Conservation (phyloP, 1,140 invertebrate species). For the Telenomus remus region DNA sequence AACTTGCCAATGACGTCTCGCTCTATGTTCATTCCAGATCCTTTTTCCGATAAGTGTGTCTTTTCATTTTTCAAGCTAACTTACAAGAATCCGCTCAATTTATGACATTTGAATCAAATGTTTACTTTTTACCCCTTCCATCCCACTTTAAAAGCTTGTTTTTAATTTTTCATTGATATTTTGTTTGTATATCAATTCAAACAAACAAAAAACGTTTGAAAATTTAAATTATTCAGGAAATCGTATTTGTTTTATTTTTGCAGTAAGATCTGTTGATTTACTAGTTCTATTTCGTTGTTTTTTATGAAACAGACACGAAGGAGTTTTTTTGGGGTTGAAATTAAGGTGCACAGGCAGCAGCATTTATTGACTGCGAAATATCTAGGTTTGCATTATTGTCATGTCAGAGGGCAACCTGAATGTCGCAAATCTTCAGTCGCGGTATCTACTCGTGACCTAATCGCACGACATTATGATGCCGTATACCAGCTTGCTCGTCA, state of each 20-base stretch:
- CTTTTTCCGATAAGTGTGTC: conserved; percentile 4
- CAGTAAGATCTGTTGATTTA: background rate
- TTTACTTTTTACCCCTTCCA: too few relatives aligned
- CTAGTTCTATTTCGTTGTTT: background rate
- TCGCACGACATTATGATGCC: conserved; percentile 49
- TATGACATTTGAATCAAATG: background rate
- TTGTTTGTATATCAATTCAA: too few relatives aligned
- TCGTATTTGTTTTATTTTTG: too few relatives aligned
- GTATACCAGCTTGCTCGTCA: conserved; percentile 49
- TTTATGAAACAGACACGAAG: background rate
- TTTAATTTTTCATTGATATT: too few relatives aligned
- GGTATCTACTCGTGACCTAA: conserved; percentile 54
- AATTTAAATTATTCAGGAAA: too few relatives aligned
- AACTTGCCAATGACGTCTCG: conserved; percentile 25
- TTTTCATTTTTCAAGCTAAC: conserved; percentile 1
- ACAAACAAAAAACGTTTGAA: too few relatives aligned
- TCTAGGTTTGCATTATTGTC: conserved; percentile 48
- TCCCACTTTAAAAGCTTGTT: too few relatives aligned
- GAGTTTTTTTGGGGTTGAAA: conserved; percentile 6
- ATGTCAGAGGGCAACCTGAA: conserved; percentile 37
- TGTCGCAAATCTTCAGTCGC: conserved; percentile 44
- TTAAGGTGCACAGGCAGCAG: conserved; percentile 13
- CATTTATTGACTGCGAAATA: conserved; percentile 34
- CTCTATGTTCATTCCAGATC: conserved; percentile 35
- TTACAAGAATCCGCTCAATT: background rate